Evolutionary conservation across 2,113 vertebrate species (phyloP).

Genomic region (Saccopteryx leptura): DNA sequence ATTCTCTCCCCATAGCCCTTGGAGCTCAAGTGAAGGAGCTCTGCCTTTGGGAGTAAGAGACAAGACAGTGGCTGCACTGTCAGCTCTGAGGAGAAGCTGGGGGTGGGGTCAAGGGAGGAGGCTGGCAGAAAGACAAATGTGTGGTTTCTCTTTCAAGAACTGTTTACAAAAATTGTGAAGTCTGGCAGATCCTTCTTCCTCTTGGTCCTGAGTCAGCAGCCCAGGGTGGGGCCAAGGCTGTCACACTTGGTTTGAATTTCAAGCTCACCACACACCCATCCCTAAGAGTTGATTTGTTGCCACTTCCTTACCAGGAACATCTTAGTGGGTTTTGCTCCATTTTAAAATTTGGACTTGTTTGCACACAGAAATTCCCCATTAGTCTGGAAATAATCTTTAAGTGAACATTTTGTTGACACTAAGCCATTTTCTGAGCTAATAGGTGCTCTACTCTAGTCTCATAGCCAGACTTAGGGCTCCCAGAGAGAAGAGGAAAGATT

Average conservation of each 20-base stretch:
- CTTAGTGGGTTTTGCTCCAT: slow-evolving; percentile 49
- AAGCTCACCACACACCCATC: slow-evolving; percentile 37
- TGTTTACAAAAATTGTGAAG: slow-evolving; percentile 80
- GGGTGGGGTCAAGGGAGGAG: neutral
- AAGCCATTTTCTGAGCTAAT: slow-evolving; percentile 56
- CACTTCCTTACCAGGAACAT: slow-evolving; percentile 63
- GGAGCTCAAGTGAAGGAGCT: slow-evolving; percentile 22
- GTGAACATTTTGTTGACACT: slow-evolving; percentile 10
- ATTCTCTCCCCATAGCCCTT: neutral
- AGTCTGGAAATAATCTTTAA: slow-evolving; percentile 55
- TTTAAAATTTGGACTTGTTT: slow-evolving; percentile 60
- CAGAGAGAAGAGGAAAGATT: slow-evolving; percentile 15
- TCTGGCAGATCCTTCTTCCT: slow-evolving; percentile 78
- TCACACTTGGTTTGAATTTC: slow-evolving; percentile 67
- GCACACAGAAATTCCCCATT: slow-evolving; percentile 46
- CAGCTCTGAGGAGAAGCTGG: slow-evolving; percentile 50
- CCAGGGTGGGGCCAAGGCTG: slow-evolving; percentile 56
- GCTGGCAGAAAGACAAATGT: slow-evolving; percentile 75
- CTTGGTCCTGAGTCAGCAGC: slow-evolving; percentile 70
- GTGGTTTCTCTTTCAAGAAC: slow-evolving; percentile 82
- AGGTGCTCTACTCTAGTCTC: neutral
- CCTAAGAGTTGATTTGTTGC: slow-evolving; percentile 47
- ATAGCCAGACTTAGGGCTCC: neutral
- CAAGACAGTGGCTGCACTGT: slow-evolving; percentile 66
- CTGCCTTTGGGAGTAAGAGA: neutral